Percentiles rank a stretch among this genome's conserved stretches.
phyloP scores from a whole-genome alignment of 1,140 invertebrate species.

The Holcopasites calliopsidis region DNA sequence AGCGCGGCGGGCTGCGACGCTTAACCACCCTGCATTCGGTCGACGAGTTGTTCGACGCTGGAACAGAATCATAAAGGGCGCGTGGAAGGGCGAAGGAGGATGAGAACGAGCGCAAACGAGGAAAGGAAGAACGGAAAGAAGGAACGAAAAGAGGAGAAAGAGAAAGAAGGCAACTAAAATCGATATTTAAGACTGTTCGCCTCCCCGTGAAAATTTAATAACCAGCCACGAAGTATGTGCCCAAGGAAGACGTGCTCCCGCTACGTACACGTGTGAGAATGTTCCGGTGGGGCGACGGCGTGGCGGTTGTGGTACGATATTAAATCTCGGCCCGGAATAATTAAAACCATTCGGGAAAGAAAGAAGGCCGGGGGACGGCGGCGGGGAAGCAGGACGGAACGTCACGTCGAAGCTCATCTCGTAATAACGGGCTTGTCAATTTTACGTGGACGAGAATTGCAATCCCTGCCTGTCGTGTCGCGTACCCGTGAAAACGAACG shows the following conservation, averaged over 20 bases:
- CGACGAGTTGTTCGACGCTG: conserved; percentile 28
- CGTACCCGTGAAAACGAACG: conserved; percentile 30
- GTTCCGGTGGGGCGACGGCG: conserved; percentile 46
- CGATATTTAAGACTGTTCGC: conserved; percentile 71
- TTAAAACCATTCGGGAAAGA: conserved; percentile 66
- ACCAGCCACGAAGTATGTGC: conserved; percentile 67
- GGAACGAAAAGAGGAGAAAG: not conserved
- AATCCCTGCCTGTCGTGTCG: conserved; percentile 29
- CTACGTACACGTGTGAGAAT: conserved; percentile 70
- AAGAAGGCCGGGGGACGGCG: conserved; percentile 23
- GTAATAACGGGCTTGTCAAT: conserved; percentile 49
- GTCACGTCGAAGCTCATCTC: conserved; percentile 55
- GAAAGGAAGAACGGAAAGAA: not conserved
- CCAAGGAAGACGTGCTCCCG: conserved; percentile 61
- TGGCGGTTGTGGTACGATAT: conserved; percentile 67
- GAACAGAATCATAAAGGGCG: conserved; percentile 44
- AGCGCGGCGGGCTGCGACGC: conserved; percentile 13
- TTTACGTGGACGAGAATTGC: conserved; percentile 47
- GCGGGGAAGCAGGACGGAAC: conserved; percentile 37
- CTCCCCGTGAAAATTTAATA: conserved; percentile 75
- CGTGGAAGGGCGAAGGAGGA: conserved; percentile 23
- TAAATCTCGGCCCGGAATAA: conserved; percentile 74
- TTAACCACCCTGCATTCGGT: conserved; percentile 43
- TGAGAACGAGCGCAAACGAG: not conserved
- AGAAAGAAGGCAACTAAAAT: conserved; percentile 61